Conservation (phyloP, 2,113 vertebrate species). For the Rissa tridactyla region DNA sequence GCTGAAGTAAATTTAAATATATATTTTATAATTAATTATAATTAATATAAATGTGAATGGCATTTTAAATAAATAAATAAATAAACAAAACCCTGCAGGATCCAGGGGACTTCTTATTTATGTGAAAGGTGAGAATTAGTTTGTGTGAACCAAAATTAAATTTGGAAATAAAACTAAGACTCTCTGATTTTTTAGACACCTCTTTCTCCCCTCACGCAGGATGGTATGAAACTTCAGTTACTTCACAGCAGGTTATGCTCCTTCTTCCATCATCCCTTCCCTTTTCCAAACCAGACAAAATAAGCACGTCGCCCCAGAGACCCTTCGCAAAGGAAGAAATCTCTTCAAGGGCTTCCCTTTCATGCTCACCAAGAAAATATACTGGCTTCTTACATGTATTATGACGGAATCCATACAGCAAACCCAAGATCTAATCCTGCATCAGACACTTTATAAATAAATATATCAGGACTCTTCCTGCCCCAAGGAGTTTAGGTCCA, state of each 20-base stretch:
- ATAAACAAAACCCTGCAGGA: background rate
- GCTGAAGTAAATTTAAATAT: background rate
- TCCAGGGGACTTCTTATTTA: background rate
- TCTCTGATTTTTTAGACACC: background rate
- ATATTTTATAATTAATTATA: too few relatives aligned
- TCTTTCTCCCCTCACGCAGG: background rate
- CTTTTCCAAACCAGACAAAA: background rate
- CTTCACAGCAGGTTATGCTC: background rate
- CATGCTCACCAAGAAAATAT: background rate
- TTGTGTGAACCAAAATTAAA: background rate
- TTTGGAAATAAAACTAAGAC: background rate
- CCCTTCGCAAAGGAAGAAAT: background rate
- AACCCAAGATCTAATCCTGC: background rate
- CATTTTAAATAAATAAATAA: background rate
- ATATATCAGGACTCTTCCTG: background rate
- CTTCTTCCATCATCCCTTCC: background rate
- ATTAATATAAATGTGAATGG: background rate
- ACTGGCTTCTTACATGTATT: background rate
- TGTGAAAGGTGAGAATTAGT: background rate
- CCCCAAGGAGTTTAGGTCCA: background rate
- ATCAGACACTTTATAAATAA: background rate
- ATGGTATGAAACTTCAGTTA: background rate
- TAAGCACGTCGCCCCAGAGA: background rate
- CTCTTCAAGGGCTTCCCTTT: background rate
- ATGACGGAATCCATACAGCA: background rate